Percentiles rank a stretch among this genome's conserved stretches.
These are phyloP conservation scores for Epizoanthus illoricatus DNA, from an alignment of 92 coral and sea anemone genomes.

Conservation along the genomic window DNA sequence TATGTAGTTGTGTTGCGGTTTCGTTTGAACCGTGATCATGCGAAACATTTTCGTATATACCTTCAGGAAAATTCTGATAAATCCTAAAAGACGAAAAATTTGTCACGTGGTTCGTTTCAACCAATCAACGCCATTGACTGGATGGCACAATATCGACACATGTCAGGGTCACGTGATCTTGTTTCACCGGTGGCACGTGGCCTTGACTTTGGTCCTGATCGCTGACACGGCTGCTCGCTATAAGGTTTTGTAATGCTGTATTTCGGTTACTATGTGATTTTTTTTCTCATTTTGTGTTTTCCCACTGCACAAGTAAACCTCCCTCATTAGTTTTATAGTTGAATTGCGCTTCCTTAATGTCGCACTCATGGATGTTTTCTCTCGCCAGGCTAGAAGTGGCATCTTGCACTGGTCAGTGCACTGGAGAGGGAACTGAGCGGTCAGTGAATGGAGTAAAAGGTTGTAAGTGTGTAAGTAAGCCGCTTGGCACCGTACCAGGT, in stretches of 20 bases:
- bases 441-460: constrained; percentile 87
- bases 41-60: too few relatives aligned
- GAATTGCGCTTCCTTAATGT: constrained; percentile 29
- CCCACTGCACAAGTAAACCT: constrained; percentile 9
- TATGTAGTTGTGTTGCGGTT: constrained; percentile 11
- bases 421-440: constrained; percentile 56
- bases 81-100: neutral
- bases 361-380: constrained; percentile 52
- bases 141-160: constrained; percentile 53
- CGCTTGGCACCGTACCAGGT: constrained; percentile 66
- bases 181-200: constrained; percentile 97
- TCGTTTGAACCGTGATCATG: neutral
- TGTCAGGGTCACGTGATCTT: constrained; percentile 96
- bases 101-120: constrained; percentile 12
- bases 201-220: constrained; percentile 83
- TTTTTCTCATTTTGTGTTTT: constrained; percentile 11
- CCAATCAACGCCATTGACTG: constrained; percentile 13
- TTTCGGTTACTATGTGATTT: constrained; percentile 35
- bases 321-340: neutral
- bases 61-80: neutral
- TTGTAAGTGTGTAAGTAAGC: constrained; percentile 74
- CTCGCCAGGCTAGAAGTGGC: constrained; percentile 37
- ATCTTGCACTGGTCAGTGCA: constrained; percentile 45
- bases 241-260: constrained; percentile 40
- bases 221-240: constrained; percentile 43